Evolutionary conservation across 2,113 vertebrate genomes (phyloP), one percentile per base, ranked within the genome.

Genomic region (Tenrec ecaudatus): DNA sequence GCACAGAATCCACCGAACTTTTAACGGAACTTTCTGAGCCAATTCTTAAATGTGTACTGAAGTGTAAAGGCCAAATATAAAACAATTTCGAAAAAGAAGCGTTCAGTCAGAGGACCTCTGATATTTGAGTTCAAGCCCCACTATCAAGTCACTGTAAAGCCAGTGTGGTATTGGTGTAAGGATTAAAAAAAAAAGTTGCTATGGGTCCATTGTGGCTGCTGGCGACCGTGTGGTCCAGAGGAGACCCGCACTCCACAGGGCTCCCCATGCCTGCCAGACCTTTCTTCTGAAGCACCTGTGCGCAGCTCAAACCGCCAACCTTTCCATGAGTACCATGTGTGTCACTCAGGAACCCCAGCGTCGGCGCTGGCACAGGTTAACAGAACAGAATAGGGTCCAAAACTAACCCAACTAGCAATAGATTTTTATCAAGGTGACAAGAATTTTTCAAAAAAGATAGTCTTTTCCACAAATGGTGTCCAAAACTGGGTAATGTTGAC

Each of bases 381-480:
- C 22, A 77, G 20, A 29, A 43, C 22, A 77, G 20, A 76, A 47
- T 68, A 5, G 47, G 2, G 47, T 53, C 12, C 47, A 53, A 53
- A 53, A 53, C 47, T 53, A 53, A 53, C 47, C 47, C 47, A 53
- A 53, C 19, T 6, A 0, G 94, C 96, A 89, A 10, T 53, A 58
- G 58, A 83, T 83, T 83, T 66, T 83, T 91, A 77, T 64, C 62
- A 47, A 91, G 3, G 27, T 84, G 33, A 19, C 58, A 83, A 12
- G 38, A 12, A 10, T 83, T 76, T 79, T 83, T 76, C 69, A 76
- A 53, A 77, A 53, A 53, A 53, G 47, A 53, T 7, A 40, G 40
- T 53, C 47, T 53, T 53, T 10, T 53, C 47, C 6, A 53, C 47
- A 53, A 53, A 53, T 53, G 96, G 96, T 96, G 81, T 58, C 89